Base-by-base conservation (phyloP, 2,113 vertebrate genomes). In the Atlantisia rogersi region DNA sequence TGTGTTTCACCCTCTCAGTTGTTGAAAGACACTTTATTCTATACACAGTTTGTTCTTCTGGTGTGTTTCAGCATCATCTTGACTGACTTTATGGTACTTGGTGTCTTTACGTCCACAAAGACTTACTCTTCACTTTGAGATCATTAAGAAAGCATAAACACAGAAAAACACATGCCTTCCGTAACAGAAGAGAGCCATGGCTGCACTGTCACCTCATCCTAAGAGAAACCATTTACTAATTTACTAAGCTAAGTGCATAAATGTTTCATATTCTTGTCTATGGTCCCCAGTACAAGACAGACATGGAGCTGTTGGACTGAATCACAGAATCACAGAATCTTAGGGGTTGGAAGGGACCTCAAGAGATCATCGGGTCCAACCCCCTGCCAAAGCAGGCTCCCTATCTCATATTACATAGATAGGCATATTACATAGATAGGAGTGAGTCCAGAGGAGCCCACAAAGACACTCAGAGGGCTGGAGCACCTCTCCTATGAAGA, bases 151-250 rank as follows among this genome's bases (percentile, higher is more conserved):
- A 10, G 42, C 15, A 5, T 22, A 20, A 50, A 82, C 26, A 78
- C 0, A 46, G 0, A 74, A 39, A 59, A 24, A 0, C n/a, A 37
- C 6, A 76, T 1, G 16, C 40, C 26, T 12, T 58, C 46, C 11
- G 1, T 5, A 40, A 63, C 6, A 69, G 40, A 53, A 78, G 15
- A 29, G 25, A 75, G 21, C 3, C 21, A 59, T 13, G 12, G 48
- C 40, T 56, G 9, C 22, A 37, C 37, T 44, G 32, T 14, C 24
- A 24, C 3, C 3, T 3, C 29, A 12, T 11, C 53, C 37, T 37
- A 2, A 3, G 6, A 69, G 46, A 46, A 16, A 21, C 8, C 20
- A 22, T 25, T 37, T 28, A 16, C 46, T 52, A 7, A 32, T 19
- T 29, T 28, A 42, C 32, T 52, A 37, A 19, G 20, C 19, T 46